phyloP scores from a whole-genome alignment of 2,888 invertebrate genomes.

The Galerucella pusilla region DNA sequence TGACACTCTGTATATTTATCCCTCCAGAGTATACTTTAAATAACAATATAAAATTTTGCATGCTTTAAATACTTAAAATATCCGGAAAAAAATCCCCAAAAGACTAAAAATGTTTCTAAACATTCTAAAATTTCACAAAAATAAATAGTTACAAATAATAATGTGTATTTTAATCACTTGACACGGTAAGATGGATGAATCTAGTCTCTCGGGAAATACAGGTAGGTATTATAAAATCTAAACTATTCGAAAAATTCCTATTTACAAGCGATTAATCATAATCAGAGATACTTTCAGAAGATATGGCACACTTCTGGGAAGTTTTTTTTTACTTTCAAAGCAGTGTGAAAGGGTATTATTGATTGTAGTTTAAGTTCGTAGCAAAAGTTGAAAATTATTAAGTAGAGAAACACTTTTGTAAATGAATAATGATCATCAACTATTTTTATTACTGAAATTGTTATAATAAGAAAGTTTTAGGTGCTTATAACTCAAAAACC shows the following conservation, averaged over 20 bases:
- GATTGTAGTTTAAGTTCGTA: neutral
- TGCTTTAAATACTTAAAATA: neutral
- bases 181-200: conserved; percentile 29
- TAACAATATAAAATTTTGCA: neutral
- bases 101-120: neutral
- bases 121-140: neutral
- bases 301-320: conserved; percentile 32
- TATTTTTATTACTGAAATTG: too few species aligned
- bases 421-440: too few species aligned
- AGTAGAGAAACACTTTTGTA: too few species aligned
- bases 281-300: conserved; percentile 15
- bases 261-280: conserved; percentile 28
- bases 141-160: conserved; percentile 11
- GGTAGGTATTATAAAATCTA: conserved; percentile 13
- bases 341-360: neutral
- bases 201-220: conserved; percentile 20
- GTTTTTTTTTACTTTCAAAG: neutral
- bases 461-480: too few species aligned
- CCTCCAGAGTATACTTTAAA: neutral
- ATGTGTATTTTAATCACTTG: conserved; percentile 23
- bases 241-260: conserved; percentile 25
- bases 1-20: neutral
- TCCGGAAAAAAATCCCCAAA: neutral
- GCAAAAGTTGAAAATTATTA: neutral
- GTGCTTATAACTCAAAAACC: too few species aligned